Evolutionary conservation across 2,888 invertebrate genomes (phyloP), one percentile per base, ranked within the genome.

Genomic region (Leptinotarsa peninsularis): DNA sequence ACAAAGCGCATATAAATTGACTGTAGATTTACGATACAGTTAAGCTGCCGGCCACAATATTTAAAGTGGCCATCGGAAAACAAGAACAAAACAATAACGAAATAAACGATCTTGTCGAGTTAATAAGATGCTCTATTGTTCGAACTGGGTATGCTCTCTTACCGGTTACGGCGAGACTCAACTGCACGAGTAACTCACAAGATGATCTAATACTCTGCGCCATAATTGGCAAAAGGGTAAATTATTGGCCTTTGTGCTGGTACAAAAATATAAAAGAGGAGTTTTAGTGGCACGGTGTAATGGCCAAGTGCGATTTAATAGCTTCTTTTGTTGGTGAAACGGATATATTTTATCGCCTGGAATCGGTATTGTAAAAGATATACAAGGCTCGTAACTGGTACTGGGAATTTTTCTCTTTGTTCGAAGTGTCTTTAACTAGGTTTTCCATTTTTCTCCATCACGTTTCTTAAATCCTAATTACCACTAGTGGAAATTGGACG

Each of bases 121-220:
- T 83, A 83, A 83, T 83, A 82, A 83, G 82, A 83, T 81, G 81
- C 81, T 75, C 82, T 80, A 83, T 83, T 83, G 82, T 82, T 82
- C 80, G 68, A 71, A 75, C 77, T 54, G 71, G 76, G 23, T 73
- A 66, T 21, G 67, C n/a, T 71, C 71, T 67, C 58, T 77, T 71
- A 75, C 73, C 77, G 77, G 74, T 71, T 73, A 69, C 58, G 73
- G 70, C 2, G 13, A 56, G 74, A 56, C 72, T 66, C 73, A 78
- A 79, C 79, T 78, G 74, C 70, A 69, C 77, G 75, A 75, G 79
- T 80, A 63, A 50, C 21, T 71, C 71, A 67, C 58, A n/a, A 66
- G 49, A 73, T 73, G 66, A 73, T 76, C 58, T 71, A 72, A 21
- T n/a, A 63, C 49, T 5, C 18, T 63, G 69, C 54, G 68, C 73